These are phyloP conservation scores for Sesia bembeciformis DNA, from an alignment of 2,888 invertebrate genomes.

Conservation along the genomic window DNA sequence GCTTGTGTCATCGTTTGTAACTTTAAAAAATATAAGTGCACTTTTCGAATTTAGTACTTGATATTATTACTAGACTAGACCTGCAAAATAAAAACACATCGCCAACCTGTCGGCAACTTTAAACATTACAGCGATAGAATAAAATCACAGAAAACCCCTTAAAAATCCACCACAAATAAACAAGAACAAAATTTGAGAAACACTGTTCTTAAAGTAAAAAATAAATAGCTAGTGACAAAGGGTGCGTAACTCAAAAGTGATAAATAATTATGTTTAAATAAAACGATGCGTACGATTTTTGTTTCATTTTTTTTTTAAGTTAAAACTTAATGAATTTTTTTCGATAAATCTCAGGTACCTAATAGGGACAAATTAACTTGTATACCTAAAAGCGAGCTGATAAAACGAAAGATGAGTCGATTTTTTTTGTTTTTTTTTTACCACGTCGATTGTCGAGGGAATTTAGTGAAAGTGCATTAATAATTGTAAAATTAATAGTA, in stretches of 20 bases:
- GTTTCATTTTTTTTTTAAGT: conserved; percentile 8
- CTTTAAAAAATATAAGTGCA: conserved; percentile 69
- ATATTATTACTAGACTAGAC: conserved; percentile 61
- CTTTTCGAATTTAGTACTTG: conserved; percentile 58
- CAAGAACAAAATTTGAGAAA: conserved; percentile 62
- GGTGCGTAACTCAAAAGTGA: conserved; percentile 7
- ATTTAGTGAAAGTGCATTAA: not conserved
- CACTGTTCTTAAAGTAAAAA: conserved; percentile 49
- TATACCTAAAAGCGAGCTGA: conserved; percentile 8
- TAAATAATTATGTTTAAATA: conserved; percentile 3
- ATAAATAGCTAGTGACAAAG: conserved; percentile 22
- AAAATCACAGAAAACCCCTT: conserved; percentile 49
- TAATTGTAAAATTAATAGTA: not conserved
- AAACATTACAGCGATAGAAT: conserved; percentile 19
- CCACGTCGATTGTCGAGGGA: not conserved
- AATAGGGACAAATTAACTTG: conserved; percentile 43
- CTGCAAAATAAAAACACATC: conserved; percentile 41
- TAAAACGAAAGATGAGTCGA: not conserved
- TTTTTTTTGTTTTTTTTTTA: not conserved
- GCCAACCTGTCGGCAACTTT: conserved; percentile 27
- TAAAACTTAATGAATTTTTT: conserved; percentile 25
- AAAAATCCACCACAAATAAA: conserved; percentile 36
- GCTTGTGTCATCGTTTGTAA: conserved; percentile 60
- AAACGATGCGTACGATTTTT: not conserved
- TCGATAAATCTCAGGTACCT: conserved; percentile 63